A percentile compares a stretch with the other conserved stretches of the same genome.
Evolutionary conservation across 2,113 vertebrate genomes (phyloP).

Genomic region (Scortum barcoo): DNA sequence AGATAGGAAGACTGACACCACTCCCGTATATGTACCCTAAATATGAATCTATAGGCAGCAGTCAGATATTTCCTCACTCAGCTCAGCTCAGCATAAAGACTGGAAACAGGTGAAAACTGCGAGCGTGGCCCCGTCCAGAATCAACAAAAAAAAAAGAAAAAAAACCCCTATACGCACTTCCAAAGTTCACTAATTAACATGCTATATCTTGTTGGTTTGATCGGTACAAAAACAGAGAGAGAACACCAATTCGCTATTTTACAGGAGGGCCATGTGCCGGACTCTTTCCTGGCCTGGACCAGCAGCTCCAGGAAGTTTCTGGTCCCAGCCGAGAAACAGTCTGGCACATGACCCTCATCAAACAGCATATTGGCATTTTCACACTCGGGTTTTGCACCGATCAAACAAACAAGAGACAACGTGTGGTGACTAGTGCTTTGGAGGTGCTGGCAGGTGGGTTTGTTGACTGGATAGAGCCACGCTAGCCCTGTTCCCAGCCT

Average conservation of each 20-base stretch:
- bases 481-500: background rate
- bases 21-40: background rate
- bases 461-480: background rate
- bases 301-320: background rate
- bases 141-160: too few species aligned
- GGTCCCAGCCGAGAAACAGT: background rate
- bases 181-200: too few species aligned
- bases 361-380: background rate
- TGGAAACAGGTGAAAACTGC: background rate
- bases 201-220: too few species aligned
- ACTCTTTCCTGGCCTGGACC: background rate
- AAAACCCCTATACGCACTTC: too few species aligned
- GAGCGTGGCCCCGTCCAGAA: too few species aligned
- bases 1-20: background rate
- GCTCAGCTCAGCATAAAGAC: conserved; percentile 1
- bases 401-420: background rate
- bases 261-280: background rate
- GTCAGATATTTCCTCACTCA: too few species aligned
- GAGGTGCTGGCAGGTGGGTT: background rate
- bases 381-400: background rate
- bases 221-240: too few species aligned
- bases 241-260: too few species aligned
- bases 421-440: background rate
- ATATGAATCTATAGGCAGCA: background rate
- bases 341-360: background rate